phyloP scores from a whole-genome alignment of 2,797 vertebrate genomes.

The Phataginus tetradactyla region DNA sequence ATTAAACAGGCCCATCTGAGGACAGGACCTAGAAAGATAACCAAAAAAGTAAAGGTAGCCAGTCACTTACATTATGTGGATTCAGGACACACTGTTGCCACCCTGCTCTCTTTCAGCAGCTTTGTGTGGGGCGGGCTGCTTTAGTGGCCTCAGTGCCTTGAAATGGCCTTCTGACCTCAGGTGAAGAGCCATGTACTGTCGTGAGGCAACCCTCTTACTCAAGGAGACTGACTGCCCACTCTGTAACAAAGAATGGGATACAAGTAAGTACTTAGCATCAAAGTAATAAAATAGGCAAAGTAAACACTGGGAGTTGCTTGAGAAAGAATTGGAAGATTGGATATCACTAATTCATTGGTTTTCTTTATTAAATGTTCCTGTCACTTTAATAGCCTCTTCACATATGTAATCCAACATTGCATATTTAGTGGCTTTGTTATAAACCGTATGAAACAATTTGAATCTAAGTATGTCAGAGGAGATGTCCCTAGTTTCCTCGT shows the following conservation, averaged over 20 bases:
- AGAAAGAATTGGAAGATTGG: not conserved
- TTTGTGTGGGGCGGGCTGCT: not conserved
- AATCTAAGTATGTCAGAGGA: conserved; percentile 42
- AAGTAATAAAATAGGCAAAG: not conserved
- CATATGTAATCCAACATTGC: conserved; percentile 42
- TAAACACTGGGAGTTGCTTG: conserved; percentile 18
- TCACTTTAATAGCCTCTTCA: conserved; percentile 54
- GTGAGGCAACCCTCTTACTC: not conserved
- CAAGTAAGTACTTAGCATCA: not conserved
- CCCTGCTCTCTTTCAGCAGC: not conserved
- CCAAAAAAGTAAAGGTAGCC: not conserved
- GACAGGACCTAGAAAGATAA: not conserved
- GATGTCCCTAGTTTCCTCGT: conserved; percentile 10
- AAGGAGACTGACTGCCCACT: not conserved
- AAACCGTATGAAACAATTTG: conserved; percentile 47
- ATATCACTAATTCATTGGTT: conserved; percentile 40
- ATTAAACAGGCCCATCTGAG: conserved; percentile 36
- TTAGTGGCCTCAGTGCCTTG: not conserved
- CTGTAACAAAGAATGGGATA: not conserved
- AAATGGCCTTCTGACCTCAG: not conserved
- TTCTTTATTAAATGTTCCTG: conserved; percentile 46
- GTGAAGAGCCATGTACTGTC: not conserved
- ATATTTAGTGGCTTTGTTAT: conserved; percentile 52
- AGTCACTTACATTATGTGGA: not conserved
- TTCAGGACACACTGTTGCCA: not conserved